phyloP scores from a whole-genome alignment of 2,888 invertebrate genomes.

The Lycaena phlaeas region DNA sequence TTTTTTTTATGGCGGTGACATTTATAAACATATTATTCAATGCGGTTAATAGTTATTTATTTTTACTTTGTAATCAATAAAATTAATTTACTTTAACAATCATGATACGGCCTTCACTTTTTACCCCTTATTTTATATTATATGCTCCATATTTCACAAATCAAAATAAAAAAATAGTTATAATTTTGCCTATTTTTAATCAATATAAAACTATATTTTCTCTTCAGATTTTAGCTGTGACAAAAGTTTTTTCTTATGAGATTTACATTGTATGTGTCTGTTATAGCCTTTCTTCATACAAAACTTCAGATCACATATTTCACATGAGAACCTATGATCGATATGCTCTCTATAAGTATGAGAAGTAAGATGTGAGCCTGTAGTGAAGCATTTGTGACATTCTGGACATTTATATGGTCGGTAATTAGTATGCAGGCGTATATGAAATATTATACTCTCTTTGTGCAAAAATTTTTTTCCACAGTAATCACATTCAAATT shows the following conservation, averaged over 20 bases:
- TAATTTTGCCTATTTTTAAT: too few relatives aligned
- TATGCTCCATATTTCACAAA: too few relatives aligned
- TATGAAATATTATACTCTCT: background rate
- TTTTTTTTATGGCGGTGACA: too few relatives aligned
- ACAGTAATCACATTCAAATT: slow-evolving; percentile 1
- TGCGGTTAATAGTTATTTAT: too few relatives aligned
- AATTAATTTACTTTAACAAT: too few relatives aligned
- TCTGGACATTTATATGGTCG: background rate
- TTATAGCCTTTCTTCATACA: background rate
- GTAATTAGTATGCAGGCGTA: background rate
- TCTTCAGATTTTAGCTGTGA: too few relatives aligned
- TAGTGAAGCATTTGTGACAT: background rate
- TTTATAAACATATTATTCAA: too few relatives aligned
- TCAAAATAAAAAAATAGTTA: too few relatives aligned
- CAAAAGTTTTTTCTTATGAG: background rate
- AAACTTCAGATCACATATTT: background rate
- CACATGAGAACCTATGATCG: background rate
- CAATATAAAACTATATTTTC: too few relatives aligned
- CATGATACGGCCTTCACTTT: too few relatives aligned
- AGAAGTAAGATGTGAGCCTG: background rate
- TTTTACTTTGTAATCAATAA: too few relatives aligned
- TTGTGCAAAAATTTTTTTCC: background rate
- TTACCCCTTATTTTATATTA: too few relatives aligned
- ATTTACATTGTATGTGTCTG: background rate
- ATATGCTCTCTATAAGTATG: background rate